Conservation (phyloP, 1,140 invertebrate species). For the Caerostris extrusa region DNA sequence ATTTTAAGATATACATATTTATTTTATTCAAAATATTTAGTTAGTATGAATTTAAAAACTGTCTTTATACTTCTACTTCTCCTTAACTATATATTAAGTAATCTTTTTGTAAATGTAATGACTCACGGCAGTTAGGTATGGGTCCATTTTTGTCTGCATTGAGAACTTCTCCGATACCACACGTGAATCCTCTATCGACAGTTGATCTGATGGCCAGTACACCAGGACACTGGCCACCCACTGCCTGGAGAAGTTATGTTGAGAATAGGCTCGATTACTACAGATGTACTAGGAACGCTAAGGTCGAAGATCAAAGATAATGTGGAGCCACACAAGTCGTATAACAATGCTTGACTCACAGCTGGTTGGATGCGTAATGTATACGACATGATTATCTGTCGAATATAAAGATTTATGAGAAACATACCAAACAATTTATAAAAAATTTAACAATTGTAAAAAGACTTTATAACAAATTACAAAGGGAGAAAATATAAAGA, state of each 20-base stretch:
- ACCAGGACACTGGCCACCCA: constrained; percentile 95
- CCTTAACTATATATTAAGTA: no score
- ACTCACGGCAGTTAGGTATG: constrained; percentile 76
- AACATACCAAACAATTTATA: not conserved
- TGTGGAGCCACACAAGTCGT: constrained; percentile 96
- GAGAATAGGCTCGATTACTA: constrained; percentile 92
- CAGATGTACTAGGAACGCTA: constrained; percentile 94
- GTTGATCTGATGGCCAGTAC: constrained; percentile 91
- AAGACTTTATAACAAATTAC: not conserved
- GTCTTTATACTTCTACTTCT: not conserved
- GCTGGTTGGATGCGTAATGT: constrained; percentile 92
- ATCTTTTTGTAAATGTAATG: not conserved
- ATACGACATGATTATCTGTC: constrained; percentile 82
- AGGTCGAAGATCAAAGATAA: constrained; percentile 96
- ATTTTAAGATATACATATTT: not conserved
- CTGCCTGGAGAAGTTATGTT: constrained; percentile 89
- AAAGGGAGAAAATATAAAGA: not conserved
- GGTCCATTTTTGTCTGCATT: constrained; percentile 84
- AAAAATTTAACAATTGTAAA: not conserved
- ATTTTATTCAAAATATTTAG: not conserved
- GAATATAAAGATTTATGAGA: not conserved
- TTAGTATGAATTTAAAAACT: not conserved
- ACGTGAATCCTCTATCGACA: constrained; percentile 93
- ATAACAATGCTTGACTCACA: constrained; percentile 92
- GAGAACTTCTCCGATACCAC: constrained; percentile 94